Evolutionary conservation across 2,888 invertebrate species (phyloP), one percentile per base, ranked within the genome.

Genomic region (Fissipunctia ypsillon): DNA sequence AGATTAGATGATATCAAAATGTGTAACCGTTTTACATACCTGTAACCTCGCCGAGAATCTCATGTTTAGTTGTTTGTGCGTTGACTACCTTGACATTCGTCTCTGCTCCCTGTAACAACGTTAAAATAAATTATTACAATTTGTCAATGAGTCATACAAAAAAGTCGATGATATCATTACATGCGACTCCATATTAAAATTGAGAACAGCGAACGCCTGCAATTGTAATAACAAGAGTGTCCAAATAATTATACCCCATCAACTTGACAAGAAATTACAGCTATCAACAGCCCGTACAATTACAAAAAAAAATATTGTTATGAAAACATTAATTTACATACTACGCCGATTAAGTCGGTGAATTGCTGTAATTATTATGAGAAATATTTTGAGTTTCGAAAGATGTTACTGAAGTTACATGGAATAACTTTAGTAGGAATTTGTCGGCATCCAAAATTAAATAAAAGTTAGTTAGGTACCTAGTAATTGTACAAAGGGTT

Each of bases 41-140:
- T 94, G 94, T 89, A 94, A 91, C 87, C 93, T 93, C 89, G 89
- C 88, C 74, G 92, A 89, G 82, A 90, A 86, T 81, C 85, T 90
- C 95, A 95, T 95, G 70, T 90, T 91, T 93, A 56, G 87, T 88
- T 80, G 69, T 77, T 85, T 83, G 64, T 73, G 70, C 84, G 86
- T 88, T 71, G 88, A 84, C 90, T 94, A 93, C 87, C 84, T 91
- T 90, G 84, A 80, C 91, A 91, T 92, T 78, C 90, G 89, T 82
- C 83, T 78, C 80, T 75, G 76, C 59, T 79, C 76, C 86, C 95
- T 95, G 94, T 79, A 95, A 95, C 92, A 93, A 93, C 83, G 68
- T 79, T 77, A 78, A 83, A 68, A 83, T 81, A 79, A 86, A 86
- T 84, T 78, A 86, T 81, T 83, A 83, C 76, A 84, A 86, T 80